A percentile compares a stretch with the other conserved stretches of the same genome.
Evolutionary conservation across 1,140 invertebrate species (phyloP).

Genomic region (Neelides sp.): DNA sequence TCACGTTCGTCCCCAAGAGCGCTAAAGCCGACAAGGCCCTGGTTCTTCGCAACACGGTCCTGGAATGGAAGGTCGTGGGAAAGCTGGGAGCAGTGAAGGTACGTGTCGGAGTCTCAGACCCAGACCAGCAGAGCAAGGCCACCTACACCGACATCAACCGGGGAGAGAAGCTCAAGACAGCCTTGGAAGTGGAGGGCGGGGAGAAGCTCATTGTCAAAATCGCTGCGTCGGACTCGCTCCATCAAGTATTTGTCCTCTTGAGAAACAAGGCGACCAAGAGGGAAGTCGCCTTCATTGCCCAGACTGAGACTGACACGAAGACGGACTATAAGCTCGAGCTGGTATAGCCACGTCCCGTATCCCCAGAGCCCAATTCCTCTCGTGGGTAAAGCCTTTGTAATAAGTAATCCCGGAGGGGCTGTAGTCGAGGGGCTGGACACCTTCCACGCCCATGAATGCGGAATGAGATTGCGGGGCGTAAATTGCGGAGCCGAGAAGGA

Average conservation of each 20-base stretch:
- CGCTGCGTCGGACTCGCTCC: conserved; percentile 64
- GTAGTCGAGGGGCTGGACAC: too few species aligned
- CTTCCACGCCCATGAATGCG: too few species aligned
- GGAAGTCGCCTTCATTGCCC: conserved; percentile 87
- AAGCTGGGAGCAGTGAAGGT: conserved; percentile 57
- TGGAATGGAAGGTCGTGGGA: conserved; percentile 59
- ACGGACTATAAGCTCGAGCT: conserved; percentile 72
- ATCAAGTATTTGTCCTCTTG: conserved; percentile 85
- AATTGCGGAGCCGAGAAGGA: too few species aligned
- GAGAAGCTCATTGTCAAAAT: conserved; percentile 81
- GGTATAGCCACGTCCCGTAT: conserved; percentile 46
- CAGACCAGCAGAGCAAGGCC: conserved; percentile 49
- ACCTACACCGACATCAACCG: conserved; percentile 38
- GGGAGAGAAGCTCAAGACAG: conserved; percentile 54
- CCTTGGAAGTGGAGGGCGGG: conserved; percentile 68
- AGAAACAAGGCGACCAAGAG: conserved; percentile 48
- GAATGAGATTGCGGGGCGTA: too few species aligned
- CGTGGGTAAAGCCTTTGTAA: too few species aligned
- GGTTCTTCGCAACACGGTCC: conserved; percentile 38
- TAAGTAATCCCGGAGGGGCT: too few species aligned
- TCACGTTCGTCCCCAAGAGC: conserved; percentile 43
- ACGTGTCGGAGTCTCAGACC: conserved; percentile 79
- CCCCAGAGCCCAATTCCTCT: too few species aligned
- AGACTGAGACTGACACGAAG: conserved; percentile 64
- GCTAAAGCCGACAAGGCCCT: conserved; percentile 35